These are phyloP conservation scores for Bombus balteatus DNA, from an alignment of 1,140 invertebrate genomes.

Conservation along the genomic window DNA sequence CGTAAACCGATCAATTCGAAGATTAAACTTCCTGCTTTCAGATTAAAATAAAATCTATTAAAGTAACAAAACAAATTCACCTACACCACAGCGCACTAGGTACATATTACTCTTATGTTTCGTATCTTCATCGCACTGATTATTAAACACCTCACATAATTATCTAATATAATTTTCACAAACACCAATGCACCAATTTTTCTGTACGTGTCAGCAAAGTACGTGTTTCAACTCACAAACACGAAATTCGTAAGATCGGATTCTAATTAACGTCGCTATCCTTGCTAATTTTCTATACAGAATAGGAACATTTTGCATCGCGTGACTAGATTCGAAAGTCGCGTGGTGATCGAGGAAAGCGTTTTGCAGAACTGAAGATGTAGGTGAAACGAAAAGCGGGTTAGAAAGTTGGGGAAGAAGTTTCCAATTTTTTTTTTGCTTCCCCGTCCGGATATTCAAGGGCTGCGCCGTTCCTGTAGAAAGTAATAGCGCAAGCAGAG, in stretches of 20 bases:
- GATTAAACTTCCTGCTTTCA: not conserved
- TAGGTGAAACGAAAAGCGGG: slow-evolving; percentile 34
- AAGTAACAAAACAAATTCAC: not conserved
- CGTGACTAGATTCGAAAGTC: not conserved
- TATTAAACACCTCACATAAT: not conserved
- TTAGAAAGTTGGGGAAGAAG: slow-evolving; percentile 66
- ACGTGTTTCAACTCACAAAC: no score
- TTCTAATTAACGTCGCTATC: no score
- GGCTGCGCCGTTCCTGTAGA: not conserved
- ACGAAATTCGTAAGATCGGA: not conserved
- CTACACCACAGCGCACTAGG: no score
- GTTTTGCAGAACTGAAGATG: slow-evolving; percentile 38
- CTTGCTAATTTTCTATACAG: not conserved
- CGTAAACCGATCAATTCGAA: no score
- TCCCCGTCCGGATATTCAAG: slow-evolving; percentile 36
- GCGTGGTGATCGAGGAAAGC: not conserved
- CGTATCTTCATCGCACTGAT: not conserved
- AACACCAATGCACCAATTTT: not conserved
- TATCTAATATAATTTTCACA: no score
- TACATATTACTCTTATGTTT: not conserved
- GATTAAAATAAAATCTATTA: not conserved
- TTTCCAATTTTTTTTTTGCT: slow-evolving; percentile 68
- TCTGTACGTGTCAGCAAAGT: no score
- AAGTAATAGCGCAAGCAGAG: not conserved
- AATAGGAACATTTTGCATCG: no score